Evolutionary conservation across 2,888 invertebrate genomes (phyloP), one percentile per base, ranked within the genome.

Genomic region (Tolmerus cingulatus): DNA sequence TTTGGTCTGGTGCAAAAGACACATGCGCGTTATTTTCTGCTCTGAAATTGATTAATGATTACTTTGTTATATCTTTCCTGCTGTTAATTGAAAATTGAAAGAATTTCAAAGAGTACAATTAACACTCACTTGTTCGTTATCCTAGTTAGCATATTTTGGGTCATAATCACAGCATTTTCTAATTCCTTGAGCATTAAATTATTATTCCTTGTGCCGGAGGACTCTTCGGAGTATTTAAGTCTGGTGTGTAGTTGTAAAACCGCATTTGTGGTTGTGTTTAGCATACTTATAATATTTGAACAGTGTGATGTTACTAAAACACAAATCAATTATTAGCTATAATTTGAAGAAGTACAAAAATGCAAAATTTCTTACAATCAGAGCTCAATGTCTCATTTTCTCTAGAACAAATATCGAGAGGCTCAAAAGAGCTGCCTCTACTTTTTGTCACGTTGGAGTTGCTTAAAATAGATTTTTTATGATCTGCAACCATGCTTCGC

Each of bases 401-500:
- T 90, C 93, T 93, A 51, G 92, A 92, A 82, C 93, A 92, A 87
- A 92, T 90, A 86, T 93, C 93, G 78, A 88, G 86, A 74, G 90
- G 43, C 87, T 92, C 92, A 87, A 90, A 85, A 14, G 74, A 90
- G 66, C 88, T 90, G 79, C 91, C 90, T 74, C 91, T 90, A 87
- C 90, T 89, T 85, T 91, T 91, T 4, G 88, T 89, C 77, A 89
- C 90, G 90, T 90, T 90, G 27, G 91, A 90, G 88, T 90, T 90
- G 76, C 90, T 91, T 86, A 90, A 88, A 66, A 91, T 87, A 89
- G 91, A 90, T 88, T 89, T 91, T 87, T 92, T 93, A 89, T 94
- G 94, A 90, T 96, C 96, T 12, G 95, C 94, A 46, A 94, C 94
- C 86, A 95, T 94, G 84, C 95, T 95, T 84, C 96, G 92, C 0